These are phyloP conservation scores for Ptiloglossa arizonensis DNA, from an alignment of 1,140 invertebrate species.

Conservation along the genomic window DNA sequence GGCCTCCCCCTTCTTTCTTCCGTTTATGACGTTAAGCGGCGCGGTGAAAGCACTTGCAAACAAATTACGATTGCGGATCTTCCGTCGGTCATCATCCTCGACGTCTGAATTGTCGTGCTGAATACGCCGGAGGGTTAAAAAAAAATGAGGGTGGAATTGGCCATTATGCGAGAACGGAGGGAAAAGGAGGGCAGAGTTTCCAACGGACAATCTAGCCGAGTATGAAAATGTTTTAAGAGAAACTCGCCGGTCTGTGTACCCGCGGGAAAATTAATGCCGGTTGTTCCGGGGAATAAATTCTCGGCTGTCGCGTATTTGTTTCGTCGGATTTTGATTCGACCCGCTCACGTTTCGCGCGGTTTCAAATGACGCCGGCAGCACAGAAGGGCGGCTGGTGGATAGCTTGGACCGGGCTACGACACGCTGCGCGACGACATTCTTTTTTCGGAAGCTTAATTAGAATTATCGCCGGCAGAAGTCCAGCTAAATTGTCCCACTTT, in stretches of 20 bases:
- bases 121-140: conserved; percentile 36
- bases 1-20: not conserved
- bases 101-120: conserved; percentile 43
- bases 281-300: conserved; percentile 30
- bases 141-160: conserved; percentile 34
- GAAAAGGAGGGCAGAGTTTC: not conserved
- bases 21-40: conserved; percentile 25
- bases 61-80: conserved; percentile 48
- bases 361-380: conserved; percentile 1
- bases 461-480: not conserved
- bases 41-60: conserved; percentile 40
- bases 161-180: conserved; percentile 17
- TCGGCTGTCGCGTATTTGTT: conserved; percentile 16
- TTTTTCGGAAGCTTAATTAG: conserved; percentile 1
- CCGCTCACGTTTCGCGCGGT: conserved; percentile 2
- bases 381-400: no score
- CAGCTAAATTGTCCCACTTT: not conserved
- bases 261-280: conserved; percentile 36
- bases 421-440: not conserved
- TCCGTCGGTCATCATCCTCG: conserved; percentile 10
- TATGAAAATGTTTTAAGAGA: conserved; percentile 51
- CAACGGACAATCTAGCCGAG: conserved; percentile 23
- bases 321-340: conserved; percentile 10
- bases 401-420: no score
- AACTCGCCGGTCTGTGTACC: not conserved